Conservation (phyloP, 2,797 vertebrate genomes). For the Sebastes dallii region DNA sequence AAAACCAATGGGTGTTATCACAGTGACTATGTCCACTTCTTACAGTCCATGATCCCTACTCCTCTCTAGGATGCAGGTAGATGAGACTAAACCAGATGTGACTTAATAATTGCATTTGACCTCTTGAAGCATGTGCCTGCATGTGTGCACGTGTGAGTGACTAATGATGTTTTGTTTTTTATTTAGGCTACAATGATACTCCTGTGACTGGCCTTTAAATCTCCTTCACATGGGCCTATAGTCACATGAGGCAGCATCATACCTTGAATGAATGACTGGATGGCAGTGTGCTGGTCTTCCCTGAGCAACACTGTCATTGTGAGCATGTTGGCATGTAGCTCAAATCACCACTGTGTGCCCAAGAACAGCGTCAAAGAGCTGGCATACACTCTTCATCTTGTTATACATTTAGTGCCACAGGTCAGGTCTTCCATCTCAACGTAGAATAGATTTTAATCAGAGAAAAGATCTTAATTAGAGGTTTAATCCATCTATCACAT, state of each 20-base stretch:
- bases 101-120: slow-evolving; percentile 20
- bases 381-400: neutral
- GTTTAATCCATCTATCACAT: neutral
- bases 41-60: too few relatives aligned
- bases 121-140: neutral
- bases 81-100: neutral
- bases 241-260: slow-evolving; percentile 74
- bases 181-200: slow-evolving; percentile 64
- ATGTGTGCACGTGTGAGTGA: neutral
- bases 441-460: neutral
- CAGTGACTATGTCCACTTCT: too few relatives aligned
- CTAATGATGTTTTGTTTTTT: slow-evolving; percentile 47
- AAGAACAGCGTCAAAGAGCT: neutral
- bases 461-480: neutral
- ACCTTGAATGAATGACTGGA: slow-evolving; percentile 62
- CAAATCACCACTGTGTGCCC: neutral
- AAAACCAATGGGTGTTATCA: too few relatives aligned
- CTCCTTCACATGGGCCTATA: slow-evolving; percentile 74
- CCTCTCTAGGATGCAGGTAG: neutral
- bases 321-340: neutral
- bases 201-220: slow-evolving; percentile 73
- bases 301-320: neutral
- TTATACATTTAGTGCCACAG: neutral
- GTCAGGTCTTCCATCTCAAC: neutral
- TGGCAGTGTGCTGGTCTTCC: slow-evolving; percentile 43